These are phyloP conservation scores for Drosophila prostipennis DNA, from an alignment of 2,888 invertebrate genomes.

Conservation along the genomic window DNA sequence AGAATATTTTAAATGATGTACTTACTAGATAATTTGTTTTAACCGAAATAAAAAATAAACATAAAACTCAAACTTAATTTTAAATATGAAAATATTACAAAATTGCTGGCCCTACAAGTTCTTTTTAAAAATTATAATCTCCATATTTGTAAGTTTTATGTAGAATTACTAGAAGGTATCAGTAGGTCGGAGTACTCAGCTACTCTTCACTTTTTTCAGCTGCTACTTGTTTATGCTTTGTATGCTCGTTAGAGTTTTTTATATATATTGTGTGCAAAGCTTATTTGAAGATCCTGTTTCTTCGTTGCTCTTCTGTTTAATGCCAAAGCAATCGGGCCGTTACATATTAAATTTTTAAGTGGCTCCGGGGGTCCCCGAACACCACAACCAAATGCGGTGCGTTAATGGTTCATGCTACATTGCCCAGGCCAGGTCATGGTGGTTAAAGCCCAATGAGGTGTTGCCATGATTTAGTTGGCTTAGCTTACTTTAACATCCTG, in stretches of 20 bases:
- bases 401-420: slow-evolving; percentile 67
- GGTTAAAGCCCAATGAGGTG: slow-evolving; percentile 73
- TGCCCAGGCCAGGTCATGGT: slow-evolving; percentile 62
- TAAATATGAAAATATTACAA: no score
- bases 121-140: no score
- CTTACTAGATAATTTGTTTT: no score
- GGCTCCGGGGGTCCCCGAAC: slow-evolving; percentile 21
- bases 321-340: slow-evolving; percentile 55
- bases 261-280: background rate
- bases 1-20: no score
- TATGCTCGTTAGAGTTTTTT: slow-evolving; percentile 57
- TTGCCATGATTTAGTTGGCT: slow-evolving; percentile 64
- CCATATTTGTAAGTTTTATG: no score
- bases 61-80: no score
- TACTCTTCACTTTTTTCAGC: background rate
- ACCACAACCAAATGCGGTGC: slow-evolving; percentile 38
- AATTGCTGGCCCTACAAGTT: no score
- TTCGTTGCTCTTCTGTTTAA: slow-evolving; percentile 45
- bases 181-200: background rate
- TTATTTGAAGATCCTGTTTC: background rate
- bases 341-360: slow-evolving; percentile 68
- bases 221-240: slow-evolving; percentile 43
- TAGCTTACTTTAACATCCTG: slow-evolving; percentile 13
- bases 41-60: no score
- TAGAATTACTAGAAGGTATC: background rate